phyloP scores from a whole-genome alignment of 2,797 vertebrate species.

The Acanthurus leucopareius region DNA sequence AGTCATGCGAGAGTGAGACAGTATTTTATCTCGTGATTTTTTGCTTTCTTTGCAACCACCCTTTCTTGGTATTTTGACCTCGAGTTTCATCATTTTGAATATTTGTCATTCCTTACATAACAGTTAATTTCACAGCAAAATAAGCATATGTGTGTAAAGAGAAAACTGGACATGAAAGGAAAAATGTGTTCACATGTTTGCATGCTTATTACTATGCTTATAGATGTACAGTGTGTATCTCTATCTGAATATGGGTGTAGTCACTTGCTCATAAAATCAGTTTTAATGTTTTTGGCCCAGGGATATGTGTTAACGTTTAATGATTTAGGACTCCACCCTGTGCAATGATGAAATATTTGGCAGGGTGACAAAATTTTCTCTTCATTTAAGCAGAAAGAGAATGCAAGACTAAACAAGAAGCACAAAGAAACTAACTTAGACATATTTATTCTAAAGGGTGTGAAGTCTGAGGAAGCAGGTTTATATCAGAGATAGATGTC shows the following conservation, averaged over 20 bases:
- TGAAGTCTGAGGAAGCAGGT: slow-evolving; percentile 50
- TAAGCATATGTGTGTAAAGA: neutral
- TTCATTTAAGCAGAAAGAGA: slow-evolving; percentile 35
- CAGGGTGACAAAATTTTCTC: slow-evolving; percentile 10
- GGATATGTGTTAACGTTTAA: slow-evolving; percentile 7
- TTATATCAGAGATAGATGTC: slow-evolving; percentile 45
- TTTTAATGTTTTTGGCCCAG: slow-evolving; percentile 1
- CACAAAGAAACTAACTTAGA: slow-evolving; percentile 5
- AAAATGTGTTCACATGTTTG: neutral
- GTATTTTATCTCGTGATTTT: neutral
- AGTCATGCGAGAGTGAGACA: no score
- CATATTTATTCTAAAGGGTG: slow-evolving; percentile 44
- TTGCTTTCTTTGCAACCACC: neutral
- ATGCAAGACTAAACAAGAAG: slow-evolving; percentile 17
- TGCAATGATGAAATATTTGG: slow-evolving; percentile 18
- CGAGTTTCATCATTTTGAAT: neutral
- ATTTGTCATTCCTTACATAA: neutral
- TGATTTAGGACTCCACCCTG: slow-evolving; percentile 24
- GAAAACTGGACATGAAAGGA: neutral
- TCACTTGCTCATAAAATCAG: neutral
- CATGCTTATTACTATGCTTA: neutral
- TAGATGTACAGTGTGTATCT: neutral
- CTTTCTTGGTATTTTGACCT: neutral
- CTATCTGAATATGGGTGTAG: neutral
- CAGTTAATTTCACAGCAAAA: neutral